These are phyloP conservation scores for Nyleta sp. DNA, from an alignment of 2,888 invertebrate genomes.

Conservation along the genomic window DNA sequence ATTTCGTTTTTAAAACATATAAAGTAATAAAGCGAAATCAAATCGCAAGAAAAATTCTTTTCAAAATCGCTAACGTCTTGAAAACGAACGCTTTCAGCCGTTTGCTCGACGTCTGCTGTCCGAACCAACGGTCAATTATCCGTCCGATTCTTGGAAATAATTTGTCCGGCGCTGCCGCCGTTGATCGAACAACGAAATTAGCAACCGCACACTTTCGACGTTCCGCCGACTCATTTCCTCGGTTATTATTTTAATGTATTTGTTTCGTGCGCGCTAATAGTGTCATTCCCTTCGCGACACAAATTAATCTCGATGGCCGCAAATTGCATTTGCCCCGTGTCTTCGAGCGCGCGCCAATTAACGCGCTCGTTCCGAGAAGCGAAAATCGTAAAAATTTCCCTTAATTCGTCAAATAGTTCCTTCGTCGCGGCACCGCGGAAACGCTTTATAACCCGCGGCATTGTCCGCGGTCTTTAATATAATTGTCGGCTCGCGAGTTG, in stretches of 20 bases:
- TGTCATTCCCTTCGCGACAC: constrained; percentile 13
- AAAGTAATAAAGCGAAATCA: background rate
- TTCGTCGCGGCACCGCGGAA: constrained; percentile 8
- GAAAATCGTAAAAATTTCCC: constrained; percentile 42
- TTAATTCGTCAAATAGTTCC: constrained; percentile 21
- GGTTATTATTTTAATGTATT: constrained; percentile 25
- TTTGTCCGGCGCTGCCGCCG: background rate
- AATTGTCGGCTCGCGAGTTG: constrained; percentile 30
- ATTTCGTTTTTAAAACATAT: background rate
- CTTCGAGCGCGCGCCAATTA: constrained; percentile 22
- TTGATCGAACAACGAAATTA: constrained; percentile 27
- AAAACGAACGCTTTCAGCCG: constrained; percentile 19
- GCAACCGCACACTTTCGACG: background rate
- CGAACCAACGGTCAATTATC: constrained; percentile 28
- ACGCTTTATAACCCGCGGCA: constrained; percentile 15
- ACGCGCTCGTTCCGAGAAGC: constrained; percentile 27
- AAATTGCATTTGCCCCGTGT: constrained; percentile 19
- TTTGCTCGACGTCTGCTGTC: constrained; percentile 18
- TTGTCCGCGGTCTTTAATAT: constrained; percentile 28
- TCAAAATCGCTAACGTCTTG: background rate
- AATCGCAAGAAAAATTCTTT: background rate
- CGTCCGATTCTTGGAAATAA: constrained; percentile 19
- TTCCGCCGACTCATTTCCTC: background rate
- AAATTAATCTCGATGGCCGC: constrained; percentile 31
- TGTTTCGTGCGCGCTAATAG: constrained; percentile 10